Evolutionary conservation across 2,113 vertebrate species (phyloP).

Genomic region (Dicaeum eximium): DNA sequence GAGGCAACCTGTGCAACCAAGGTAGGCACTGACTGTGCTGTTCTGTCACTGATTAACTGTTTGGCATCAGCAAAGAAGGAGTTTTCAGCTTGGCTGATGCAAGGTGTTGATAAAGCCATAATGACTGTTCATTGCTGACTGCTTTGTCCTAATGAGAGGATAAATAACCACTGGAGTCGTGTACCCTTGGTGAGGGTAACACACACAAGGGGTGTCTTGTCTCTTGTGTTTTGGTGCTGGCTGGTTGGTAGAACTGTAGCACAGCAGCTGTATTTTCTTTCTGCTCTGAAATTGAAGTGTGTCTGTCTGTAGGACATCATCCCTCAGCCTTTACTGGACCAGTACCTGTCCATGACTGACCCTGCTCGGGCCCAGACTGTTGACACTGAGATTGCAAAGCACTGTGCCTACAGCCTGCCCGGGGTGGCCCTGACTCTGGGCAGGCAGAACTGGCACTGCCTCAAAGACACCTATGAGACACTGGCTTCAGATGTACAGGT

Average conservation of each 20-base stretch:
- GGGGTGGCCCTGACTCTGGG: constrained; percentile 75
- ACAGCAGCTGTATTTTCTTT: background rate
- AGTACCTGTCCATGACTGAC: constrained; percentile 76
- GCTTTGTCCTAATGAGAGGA: background rate
- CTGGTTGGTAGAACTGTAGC: background rate
- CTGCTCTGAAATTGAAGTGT: background rate
- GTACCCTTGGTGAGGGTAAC: background rate
- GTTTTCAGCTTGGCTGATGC: background rate
- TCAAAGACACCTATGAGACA: constrained; percentile 68
- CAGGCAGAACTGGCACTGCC: constrained; percentile 77
- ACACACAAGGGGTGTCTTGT: background rate
- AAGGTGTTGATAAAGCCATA: background rate
- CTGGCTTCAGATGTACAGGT: constrained; percentile 77
- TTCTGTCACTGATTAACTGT: background rate
- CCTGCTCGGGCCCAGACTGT: constrained; percentile 74
- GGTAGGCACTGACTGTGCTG: background rate
- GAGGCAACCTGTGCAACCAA: background rate
- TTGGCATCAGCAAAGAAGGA: background rate
- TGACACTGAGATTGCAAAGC: constrained; percentile 73
- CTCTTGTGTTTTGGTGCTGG: background rate
- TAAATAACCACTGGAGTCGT: rapidly evolving
- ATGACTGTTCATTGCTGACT: background rate
- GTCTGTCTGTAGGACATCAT: constrained; percentile 68
- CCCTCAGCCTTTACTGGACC: constrained; percentile 72
- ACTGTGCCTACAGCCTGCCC: constrained; percentile 73